These are phyloP conservation scores for Drosophila peninsularis DNA, from an alignment of 2,888 invertebrate species.

Conservation along the genomic window DNA sequence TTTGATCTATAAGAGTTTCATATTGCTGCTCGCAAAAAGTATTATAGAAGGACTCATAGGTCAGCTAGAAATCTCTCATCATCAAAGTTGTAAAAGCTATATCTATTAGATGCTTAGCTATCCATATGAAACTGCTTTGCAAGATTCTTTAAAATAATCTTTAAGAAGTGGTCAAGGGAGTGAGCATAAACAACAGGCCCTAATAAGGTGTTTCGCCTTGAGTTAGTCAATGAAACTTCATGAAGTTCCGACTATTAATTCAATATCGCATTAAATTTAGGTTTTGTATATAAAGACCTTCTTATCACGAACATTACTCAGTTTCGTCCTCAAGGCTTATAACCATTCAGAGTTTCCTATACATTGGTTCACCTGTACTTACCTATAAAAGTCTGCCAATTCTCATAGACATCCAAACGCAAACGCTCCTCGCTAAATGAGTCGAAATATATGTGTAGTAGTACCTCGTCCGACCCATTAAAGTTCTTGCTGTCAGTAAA, in stretches of 20 bases:
- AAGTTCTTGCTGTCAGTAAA: slow-evolving; percentile 50
- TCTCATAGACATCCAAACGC: slow-evolving; percentile 88
- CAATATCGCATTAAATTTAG: neutral
- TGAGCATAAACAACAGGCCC: no score
- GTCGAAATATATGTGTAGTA: slow-evolving; percentile 88
- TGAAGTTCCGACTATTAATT: neutral
- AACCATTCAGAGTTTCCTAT: neutral
- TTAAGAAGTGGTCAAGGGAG: no score
- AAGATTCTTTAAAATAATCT: neutral
- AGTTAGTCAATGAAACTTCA: no score
- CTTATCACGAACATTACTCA: neutral
- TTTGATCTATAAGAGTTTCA: neutral
- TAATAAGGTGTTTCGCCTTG: no score
- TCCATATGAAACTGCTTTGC: neutral
- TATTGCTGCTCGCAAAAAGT: neutral
- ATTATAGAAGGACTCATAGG: neutral
- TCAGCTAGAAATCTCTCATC: neutral
- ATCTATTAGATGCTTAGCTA: no score
- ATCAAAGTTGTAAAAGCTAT: no score
- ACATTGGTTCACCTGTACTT: slow-evolving; percentile 39
- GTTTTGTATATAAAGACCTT: neutral
- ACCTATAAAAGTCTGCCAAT: slow-evolving; percentile 89
- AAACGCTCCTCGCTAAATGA: slow-evolving; percentile 88
- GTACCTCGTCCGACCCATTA: slow-evolving; percentile 85
- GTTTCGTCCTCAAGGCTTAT: neutral